These are phyloP conservation scores for Tenthredo notha DNA, from an alignment of 2,888 invertebrate genomes.

Conservation along the genomic window DNA sequence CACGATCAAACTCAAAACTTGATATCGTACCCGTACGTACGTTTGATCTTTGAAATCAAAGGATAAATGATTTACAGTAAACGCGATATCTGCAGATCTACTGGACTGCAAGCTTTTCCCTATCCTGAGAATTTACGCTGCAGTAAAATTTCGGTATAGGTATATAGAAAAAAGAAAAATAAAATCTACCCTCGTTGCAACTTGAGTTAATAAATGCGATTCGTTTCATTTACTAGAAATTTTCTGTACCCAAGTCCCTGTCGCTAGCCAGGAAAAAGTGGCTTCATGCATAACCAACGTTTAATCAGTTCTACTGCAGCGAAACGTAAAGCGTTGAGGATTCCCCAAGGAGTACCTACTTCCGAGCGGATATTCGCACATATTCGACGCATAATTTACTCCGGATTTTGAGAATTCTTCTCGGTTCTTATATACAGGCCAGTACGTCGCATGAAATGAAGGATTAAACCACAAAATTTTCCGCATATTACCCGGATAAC, in stretches of 20 bases:
- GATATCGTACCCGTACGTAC: neutral
- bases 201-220: neutral
- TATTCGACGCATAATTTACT: constrained; percentile 20
- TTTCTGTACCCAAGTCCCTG: neutral
- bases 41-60: constrained; percentile 28
- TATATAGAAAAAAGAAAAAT: neutral
- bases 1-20: neutral
- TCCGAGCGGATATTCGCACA: constrained; percentile 23
- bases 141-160: neutral
- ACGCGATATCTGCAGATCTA: neutral
- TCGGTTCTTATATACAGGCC: neutral
- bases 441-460: neutral
- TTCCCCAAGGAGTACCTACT: neutral
- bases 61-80: constrained; percentile 10
- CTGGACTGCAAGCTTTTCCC: neutral
- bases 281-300: constrained; percentile 14
- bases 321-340: neutral
- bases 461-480: neutral
- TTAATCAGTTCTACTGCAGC: constrained; percentile 24
- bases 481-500: neutral
- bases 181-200: neutral
- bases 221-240: neutral
- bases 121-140: neutral
- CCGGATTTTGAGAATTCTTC: neutral
- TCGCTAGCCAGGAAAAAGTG: neutral